Evolutionary conservation across 1,140 invertebrate species (phyloP).

Genomic region (Heliconius eleuchia): DNA sequence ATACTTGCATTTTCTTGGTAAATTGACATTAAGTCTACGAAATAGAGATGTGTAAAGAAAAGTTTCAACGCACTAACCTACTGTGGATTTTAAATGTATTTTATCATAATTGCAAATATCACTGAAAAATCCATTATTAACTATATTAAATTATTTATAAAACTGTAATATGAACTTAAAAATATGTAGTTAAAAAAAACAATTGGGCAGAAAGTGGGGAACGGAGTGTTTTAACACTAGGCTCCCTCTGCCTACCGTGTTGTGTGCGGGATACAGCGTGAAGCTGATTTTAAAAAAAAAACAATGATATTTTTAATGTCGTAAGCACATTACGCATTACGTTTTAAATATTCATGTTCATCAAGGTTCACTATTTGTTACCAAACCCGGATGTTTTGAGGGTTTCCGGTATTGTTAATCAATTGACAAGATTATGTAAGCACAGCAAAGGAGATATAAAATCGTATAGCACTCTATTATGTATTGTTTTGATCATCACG

Average conservation of each 20-base stretch:
- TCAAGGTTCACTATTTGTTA: slow-evolving; percentile 5
- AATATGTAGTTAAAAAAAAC: background rate
- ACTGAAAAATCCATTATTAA: no score
- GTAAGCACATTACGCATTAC: slow-evolving; percentile 1
- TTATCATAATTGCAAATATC: no score
- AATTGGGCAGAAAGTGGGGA: no score
- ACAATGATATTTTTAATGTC: background rate
- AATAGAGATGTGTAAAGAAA: background rate
- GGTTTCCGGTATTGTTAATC: slow-evolving; percentile 12
- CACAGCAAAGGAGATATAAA: background rate
- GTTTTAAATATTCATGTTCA: background rate
- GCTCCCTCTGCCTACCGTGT: no score
- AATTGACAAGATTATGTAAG: slow-evolving; percentile 9
- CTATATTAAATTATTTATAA: background rate
- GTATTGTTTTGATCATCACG: no score
- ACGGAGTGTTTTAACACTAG: no score
- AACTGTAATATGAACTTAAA: background rate
- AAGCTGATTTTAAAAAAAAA: background rate
- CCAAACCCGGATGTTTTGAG: background rate
- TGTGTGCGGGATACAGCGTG: no score
- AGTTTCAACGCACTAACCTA: background rate
- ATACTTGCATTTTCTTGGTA: background rate
- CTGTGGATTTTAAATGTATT: no score
- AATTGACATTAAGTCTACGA: background rate
- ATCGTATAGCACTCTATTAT: no score